A percentile compares a stretch with the other conserved stretches of the same genome.
These are phyloP conservation scores for Lithodes maja DNA, from an alignment of 2,888 invertebrate genomes.

Conservation along the genomic window DNA sequence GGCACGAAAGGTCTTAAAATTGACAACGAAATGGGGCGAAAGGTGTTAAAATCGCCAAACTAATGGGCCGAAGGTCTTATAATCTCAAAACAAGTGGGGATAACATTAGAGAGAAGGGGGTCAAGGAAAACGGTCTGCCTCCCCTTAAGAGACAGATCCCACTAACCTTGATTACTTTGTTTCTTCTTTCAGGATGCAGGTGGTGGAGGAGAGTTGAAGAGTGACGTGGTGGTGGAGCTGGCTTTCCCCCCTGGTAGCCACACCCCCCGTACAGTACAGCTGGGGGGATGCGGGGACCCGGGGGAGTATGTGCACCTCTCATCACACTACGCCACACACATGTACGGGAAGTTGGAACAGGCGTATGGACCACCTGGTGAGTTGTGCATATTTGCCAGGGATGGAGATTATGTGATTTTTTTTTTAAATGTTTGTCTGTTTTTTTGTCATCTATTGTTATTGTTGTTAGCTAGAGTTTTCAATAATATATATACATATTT, in stretches of 20 bases:
- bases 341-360: constrained; percentile 10
- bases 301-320: constrained; percentile 72
- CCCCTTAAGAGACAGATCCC: too few relatives aligned
- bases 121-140: too few relatives aligned
- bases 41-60: too few relatives aligned
- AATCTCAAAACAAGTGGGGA: too few relatives aligned
- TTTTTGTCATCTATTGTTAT: neutral
- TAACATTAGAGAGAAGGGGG: too few relatives aligned
- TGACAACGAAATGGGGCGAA: too few relatives aligned
- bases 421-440: neutral
- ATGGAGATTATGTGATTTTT: neutral
- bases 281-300: constrained; percentile 72
- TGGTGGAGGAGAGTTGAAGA: neutral
- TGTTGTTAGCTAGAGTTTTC: too few relatives aligned
- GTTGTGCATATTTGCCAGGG: neutral
- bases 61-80: too few relatives aligned
- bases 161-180: too few relatives aligned
- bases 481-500: too few relatives aligned
- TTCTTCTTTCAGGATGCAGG: neutral
- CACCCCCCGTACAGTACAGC: constrained; percentile 72
- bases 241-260: constrained; percentile 72
- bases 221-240: constrained; percentile 71
- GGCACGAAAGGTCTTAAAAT: too few relatives aligned
- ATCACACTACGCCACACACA: constrained; percentile 67
- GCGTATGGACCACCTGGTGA: constrained; percentile 52